These are phyloP conservation scores for Cerastis rubricosa DNA, from an alignment of 2,888 invertebrate genomes.

Conservation along the genomic window DNA sequence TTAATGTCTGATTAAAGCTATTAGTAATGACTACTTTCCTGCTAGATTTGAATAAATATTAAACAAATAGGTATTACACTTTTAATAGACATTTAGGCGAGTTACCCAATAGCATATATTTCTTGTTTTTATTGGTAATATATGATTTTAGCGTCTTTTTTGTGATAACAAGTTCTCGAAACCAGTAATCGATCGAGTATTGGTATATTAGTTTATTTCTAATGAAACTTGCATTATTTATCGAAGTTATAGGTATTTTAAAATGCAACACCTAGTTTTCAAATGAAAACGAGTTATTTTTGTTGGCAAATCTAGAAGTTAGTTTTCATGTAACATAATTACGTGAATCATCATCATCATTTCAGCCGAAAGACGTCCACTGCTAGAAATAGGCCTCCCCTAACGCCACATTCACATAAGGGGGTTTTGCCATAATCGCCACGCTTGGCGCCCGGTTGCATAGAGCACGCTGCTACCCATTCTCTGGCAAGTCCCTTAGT, in stretches of 20 bases:
- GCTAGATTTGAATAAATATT: neutral
- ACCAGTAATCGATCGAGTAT: slow-evolving; percentile 1
- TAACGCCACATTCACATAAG: too few relatives aligned
- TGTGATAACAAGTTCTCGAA: slow-evolving; percentile 36
- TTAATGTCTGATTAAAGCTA: too few relatives aligned
- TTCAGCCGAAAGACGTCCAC: too few relatives aligned
- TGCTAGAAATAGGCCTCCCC: too few relatives aligned
- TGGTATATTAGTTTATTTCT: slow-evolving; percentile 20
- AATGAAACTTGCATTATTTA: slow-evolving; percentile 4
- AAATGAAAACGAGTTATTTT: neutral
- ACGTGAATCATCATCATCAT: too few relatives aligned
- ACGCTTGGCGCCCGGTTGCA: too few relatives aligned
- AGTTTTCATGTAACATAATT: neutral
- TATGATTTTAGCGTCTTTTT: slow-evolving; percentile 2
- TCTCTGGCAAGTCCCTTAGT: too few relatives aligned
- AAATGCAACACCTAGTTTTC: neutral
- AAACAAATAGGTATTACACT: neutral
- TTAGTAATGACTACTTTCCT: neutral
- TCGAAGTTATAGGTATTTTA: neutral
- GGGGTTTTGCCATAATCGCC: too few relatives aligned
- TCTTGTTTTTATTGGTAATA: slow-evolving; percentile 12
- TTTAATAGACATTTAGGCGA: neutral
- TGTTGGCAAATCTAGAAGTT: neutral
- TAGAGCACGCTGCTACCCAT: too few relatives aligned
- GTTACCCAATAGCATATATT: neutral